Evolutionary conservation across 2,888 invertebrate species (phyloP), one percentile per base, ranked within the genome.

Genomic region (Marronus borbonicus): DNA sequence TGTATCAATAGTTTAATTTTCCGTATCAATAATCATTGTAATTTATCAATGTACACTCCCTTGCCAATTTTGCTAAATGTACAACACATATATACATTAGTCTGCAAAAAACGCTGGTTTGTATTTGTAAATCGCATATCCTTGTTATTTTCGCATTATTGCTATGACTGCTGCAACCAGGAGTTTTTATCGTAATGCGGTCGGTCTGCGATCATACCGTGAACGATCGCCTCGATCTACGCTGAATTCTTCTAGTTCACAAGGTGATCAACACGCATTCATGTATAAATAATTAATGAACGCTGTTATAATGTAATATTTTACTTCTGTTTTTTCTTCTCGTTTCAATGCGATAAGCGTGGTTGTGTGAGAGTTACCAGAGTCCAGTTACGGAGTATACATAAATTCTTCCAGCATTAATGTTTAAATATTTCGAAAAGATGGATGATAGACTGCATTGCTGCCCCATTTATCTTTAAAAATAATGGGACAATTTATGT

Each of bases 191-290:
- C 36, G 72, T 28, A 17, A 55, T 8, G 39, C n/a, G 52, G 28
- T 17, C 52, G 52, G 55, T 55, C 55, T 20, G 17, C 49, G 17
- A 14, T 20, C 55, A 20, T 10, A 12, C 55, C n/a, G 24, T 17
- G 8, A 14, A 72, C 72, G 58, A 49, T 52, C 64, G 39, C 20
- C 14, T 28, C 72, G 72, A 58, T 58, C 58, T 58, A 72, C 72
- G 58, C 65, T 76, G 36, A 44, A 76, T 76, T 76, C 76, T 62
- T 76, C 65, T 36, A 64, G 58, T 62, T 58, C 69, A 78, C 78
- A 78, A 78, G 78, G 78, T 78, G 78, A 78, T 78, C 78, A 78
- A 78, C 75, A 78, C 65, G 64, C 75, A 78, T 55, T 78, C 77
- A 77, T 66, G 75, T 75, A 60, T 68, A 78, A 72, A 72, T 72